These are phyloP conservation scores for Torymus aiolomorphi DNA, from an alignment of 2,888 invertebrate species.

Conservation along the genomic window DNA sequence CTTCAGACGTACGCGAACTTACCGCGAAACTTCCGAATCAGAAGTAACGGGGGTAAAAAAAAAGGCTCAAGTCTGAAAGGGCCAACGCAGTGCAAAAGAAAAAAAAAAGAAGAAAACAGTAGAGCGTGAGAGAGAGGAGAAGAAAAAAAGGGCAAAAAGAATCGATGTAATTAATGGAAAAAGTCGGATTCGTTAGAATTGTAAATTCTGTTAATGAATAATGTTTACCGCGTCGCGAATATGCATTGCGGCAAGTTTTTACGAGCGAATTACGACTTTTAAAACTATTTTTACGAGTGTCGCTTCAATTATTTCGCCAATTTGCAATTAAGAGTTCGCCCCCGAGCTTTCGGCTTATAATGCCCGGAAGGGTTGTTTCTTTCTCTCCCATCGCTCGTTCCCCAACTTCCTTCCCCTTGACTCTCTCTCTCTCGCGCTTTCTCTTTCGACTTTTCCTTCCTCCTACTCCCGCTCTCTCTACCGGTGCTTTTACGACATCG, in stretches of 20 bases:
- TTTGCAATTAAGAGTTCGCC: constrained; percentile 74
- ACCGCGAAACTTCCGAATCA: too few relatives aligned
- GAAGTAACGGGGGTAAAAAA: not conserved
- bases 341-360: constrained; percentile 54
- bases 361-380: constrained; percentile 60
- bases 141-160: constrained; percentile 47
- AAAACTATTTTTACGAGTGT: constrained; percentile 76
- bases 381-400: constrained; percentile 50
- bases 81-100: constrained; percentile 2
- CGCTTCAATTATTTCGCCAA: constrained; percentile 76
- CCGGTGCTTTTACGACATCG: constrained; percentile 57
- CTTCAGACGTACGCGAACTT: not conserved
- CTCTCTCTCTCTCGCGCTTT: constrained; percentile 14
- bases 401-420: constrained; percentile 47
- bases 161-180: constrained; percentile 63
- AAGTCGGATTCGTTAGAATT: constrained; percentile 57
- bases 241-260: constrained; percentile 53
- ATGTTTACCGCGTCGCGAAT: constrained; percentile 62
- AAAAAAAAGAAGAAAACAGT: constrained; percentile 10
- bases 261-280: constrained; percentile 73
- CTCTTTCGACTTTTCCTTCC: constrained; percentile 26
- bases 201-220: constrained; percentile 63
- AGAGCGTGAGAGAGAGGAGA: constrained; percentile 3
- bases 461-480: not conserved
- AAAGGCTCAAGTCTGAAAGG: constrained; percentile 3